Evolutionary conservation across 64 coral and sea anemone genomes (phyloP).

Genomic region (Montipora efflorescens): DNA sequence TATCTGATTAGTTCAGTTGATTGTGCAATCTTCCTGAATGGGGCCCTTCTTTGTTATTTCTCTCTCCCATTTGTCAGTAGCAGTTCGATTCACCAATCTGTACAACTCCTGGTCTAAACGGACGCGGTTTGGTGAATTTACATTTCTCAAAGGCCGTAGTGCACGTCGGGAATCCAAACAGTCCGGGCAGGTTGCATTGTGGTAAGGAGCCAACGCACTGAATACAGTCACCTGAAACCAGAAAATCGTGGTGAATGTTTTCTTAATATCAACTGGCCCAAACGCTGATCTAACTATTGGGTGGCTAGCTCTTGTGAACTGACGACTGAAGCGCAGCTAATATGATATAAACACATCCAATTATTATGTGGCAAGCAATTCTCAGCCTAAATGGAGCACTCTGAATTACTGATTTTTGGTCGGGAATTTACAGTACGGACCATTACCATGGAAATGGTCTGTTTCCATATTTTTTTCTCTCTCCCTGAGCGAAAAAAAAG

Average conservation of each 20-base stretch:
- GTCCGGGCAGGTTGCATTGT: slow-evolving; percentile 21
- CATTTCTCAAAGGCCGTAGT: neutral
- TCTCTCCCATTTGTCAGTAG: neutral
- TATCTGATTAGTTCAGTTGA: neutral
- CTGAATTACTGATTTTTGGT: too few species aligned
- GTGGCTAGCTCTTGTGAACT: too few species aligned
- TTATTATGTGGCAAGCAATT: too few species aligned
- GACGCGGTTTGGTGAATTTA: slow-evolving; percentile 33
- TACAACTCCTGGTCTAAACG: slow-evolving; percentile 19
- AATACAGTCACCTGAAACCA: slow-evolving; percentile 2
- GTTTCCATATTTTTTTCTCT: too few species aligned
- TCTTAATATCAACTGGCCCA: too few species aligned
- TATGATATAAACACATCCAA: too few species aligned
- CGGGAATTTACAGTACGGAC: too few species aligned
- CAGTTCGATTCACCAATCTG: slow-evolving; percentile 10
- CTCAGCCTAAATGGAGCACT: too few species aligned
- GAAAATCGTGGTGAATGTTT: neutral
- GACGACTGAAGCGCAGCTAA: too few species aligned
- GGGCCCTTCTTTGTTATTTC: neutral
- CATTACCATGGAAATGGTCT: too few species aligned
- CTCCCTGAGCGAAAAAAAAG: too few species aligned
- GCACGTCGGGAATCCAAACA: slow-evolving; percentile 38
- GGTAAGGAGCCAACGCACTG: slow-evolving; percentile 14
- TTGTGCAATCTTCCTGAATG: neutral
- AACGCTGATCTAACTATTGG: too few species aligned